phyloP scores from a whole-genome alignment of 2,113 vertebrate species.

The Pycnonotus jocosus region DNA sequence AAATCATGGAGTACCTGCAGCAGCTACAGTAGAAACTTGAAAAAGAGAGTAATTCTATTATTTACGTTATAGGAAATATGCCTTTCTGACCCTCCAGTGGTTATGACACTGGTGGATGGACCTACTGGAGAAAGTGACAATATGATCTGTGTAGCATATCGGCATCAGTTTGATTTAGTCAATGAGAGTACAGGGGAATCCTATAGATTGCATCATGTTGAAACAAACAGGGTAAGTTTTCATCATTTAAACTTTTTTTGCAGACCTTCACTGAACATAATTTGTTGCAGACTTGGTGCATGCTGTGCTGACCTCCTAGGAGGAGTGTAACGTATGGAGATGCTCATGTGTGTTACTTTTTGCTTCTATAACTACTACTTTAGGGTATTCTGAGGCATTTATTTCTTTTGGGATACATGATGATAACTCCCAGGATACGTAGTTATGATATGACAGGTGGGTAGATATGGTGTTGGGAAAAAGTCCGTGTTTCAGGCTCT shows the following conservation, averaged over 20 bases:
- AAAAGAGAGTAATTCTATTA: background rate
- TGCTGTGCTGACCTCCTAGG: background rate
- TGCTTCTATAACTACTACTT: background rate
- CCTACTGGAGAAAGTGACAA: constrained; percentile 94
- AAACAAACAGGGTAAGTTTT: constrained; percentile 86
- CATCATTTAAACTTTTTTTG: background rate
- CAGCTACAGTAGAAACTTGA: background rate
- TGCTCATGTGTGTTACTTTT: background rate
- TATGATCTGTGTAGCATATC: constrained; percentile 96
- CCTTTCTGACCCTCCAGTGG: constrained; percentile 86
- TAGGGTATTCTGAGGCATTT: background rate
- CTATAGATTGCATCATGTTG: constrained; percentile 88
- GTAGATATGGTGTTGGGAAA: background rate
- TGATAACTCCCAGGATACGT: background rate
- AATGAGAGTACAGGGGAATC: constrained; percentile 96
- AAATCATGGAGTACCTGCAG: background rate
- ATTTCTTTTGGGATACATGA: background rate
- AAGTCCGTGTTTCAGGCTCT: background rate
- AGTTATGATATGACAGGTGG: no score
- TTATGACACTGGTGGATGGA: constrained; percentile 95
- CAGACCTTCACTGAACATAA: background rate
- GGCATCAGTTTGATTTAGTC: constrained; percentile 95
- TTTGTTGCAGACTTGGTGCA: background rate
- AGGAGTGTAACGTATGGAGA: background rate
- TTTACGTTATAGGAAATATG: constrained; percentile 86